Base-by-base conservation (phyloP, 37 sponge, comb jelly and placozoan species). In the Geodia barretti region DNA sequence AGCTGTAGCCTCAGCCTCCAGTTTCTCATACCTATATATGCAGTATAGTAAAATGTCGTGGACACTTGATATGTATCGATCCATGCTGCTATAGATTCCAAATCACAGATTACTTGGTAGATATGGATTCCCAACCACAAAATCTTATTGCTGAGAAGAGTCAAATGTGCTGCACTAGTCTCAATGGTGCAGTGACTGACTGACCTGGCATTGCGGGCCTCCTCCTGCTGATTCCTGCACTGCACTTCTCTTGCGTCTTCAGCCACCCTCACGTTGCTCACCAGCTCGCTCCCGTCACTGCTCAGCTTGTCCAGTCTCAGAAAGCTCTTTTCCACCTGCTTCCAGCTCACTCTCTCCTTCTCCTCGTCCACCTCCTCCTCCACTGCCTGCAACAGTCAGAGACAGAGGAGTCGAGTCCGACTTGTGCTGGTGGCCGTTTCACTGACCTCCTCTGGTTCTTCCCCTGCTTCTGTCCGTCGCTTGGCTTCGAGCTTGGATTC, bases 1-100 rank as follows among this genome's bases (percentile, higher is more conserved):
- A 25, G 99, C 92, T 68, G 86, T 96, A n/a, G 72, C 88, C 66
- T 98, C 99, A 41, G 97, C 96, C 64, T 95, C 95, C 54, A 98
- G 70, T 84, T 89, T 96, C 73, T 98, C 99, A 71, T 78, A 78
- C 75, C 95, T 92, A 62, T 32, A 63, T 29, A 61, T 31, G 58
- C 19, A 26, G 33, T 25, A 73, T 30, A 39, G 28, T 30, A n/a
- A 28, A 5, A 24, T 2, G 4, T 67, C 4, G 47, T 20, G 9
- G 17, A 8, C 4, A 62, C 7, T 76, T 9, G 25, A 78, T 5
- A 73, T 58, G 11, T 20, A 20, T 20, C 11, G 19, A 58, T 20
- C 60, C 19, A 58, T 58, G 19, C 60, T 58, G 60, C 17, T 58
- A 58, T 58, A 11, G 60, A 58, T 19, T 20, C 60, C 60, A 11